These are phyloP conservation scores for Campylomormyrus tamandua DNA, from an alignment of 2,113 vertebrate species.

Conservation along the genomic window DNA sequence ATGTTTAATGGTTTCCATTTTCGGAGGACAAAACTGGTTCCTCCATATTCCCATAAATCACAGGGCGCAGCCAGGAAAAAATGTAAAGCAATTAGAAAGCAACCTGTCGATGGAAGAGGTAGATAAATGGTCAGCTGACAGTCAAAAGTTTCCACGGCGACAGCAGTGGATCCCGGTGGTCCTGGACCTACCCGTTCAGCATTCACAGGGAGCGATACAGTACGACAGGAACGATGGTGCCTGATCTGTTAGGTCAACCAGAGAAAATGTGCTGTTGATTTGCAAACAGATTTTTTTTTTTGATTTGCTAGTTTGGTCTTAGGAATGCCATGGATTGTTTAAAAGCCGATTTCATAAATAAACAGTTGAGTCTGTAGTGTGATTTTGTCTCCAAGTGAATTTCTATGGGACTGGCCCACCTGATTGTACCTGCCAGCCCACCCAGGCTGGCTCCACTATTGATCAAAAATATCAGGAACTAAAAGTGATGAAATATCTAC, in stretches of 20 bases:
- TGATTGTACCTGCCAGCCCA: not conserved
- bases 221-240: not conserved
- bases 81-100: not conserved
- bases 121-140: not conserved
- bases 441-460: not conserved
- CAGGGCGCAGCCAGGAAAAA: not conserved
- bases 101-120: not conserved
- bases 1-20: not conserved
- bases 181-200: not conserved
- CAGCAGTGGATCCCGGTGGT: not conserved
- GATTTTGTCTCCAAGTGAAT: not conserved
- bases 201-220: not conserved
- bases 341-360: not conserved
- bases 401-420: not conserved
- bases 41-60: not conserved
- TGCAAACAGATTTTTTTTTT: not conserved
- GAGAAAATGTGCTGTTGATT: not conserved
- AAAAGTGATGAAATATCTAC: not conserved
- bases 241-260: not conserved
- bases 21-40: not conserved
- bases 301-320: not conserved
- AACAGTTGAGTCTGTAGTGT: not conserved
- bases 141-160: not conserved
- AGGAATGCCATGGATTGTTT: not conserved
- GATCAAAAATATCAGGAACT: not conserved